Evolutionary conservation across 2,113 vertebrate species (phyloP).

Genomic region (Egretta garzetta): DNA sequence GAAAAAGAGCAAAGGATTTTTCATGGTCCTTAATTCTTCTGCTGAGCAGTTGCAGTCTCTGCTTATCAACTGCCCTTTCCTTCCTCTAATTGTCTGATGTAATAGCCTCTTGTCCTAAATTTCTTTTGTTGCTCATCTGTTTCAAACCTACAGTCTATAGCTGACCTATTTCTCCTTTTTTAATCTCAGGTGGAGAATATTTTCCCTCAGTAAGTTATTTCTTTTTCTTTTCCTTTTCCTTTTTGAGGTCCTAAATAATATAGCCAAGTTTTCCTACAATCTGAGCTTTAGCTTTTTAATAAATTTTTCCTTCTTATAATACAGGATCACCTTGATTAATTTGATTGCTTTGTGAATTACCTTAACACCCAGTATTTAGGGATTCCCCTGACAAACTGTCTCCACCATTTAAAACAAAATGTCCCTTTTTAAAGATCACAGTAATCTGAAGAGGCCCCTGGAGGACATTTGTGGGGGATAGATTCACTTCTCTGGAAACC

Average conservation of each 20-base stretch:
- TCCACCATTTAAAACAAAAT: background rate
- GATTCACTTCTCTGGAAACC: background rate
- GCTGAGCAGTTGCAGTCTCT: background rate
- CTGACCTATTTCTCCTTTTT: conserved; percentile 35
- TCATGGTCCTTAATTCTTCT: background rate
- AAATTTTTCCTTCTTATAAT: background rate
- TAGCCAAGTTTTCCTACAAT: background rate
- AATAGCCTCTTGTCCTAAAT: background rate
- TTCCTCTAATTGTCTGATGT: conserved; percentile 23
- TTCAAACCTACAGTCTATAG: conserved; percentile 2
- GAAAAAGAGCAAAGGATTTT: background rate
- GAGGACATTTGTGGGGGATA: background rate
- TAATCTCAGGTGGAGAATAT: background rate
- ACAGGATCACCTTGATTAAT: background rate
- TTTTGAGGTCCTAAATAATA: background rate
- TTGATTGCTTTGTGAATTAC: background rate
- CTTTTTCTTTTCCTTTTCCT: background rate
- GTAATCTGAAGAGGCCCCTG: background rate
- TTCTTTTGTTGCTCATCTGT: background rate
- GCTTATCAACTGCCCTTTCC: background rate
- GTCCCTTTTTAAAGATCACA: background rate
- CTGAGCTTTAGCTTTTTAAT: background rate
- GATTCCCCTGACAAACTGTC: background rate
- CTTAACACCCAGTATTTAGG: background rate
- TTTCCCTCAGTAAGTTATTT: background rate